Base-by-base conservation (phyloP, 2,888 invertebrate species). In the Rapana venosa region DNA sequence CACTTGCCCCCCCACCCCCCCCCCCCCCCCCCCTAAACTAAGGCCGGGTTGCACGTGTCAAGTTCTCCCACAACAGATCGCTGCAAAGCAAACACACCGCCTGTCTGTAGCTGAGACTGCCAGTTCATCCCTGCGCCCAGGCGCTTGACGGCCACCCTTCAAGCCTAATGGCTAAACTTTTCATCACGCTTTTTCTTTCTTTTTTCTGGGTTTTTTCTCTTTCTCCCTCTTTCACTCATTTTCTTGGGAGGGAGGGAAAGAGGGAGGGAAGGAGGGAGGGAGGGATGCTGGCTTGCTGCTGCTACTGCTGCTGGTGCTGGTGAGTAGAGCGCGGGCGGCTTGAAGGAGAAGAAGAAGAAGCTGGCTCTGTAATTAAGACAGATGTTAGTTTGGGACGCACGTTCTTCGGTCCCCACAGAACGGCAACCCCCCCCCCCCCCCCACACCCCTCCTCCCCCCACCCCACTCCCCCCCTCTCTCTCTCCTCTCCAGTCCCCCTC, bases 311-410 rank as follows among this genome's bases (percentile, higher is more conserved):
- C 47, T 47, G 47, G n/a, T n/a, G n/a, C n/a, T n/a, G n/a, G n/a
- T n/a, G n/a, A n/a, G n/a, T n/a, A n/a, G n/a, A 47, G 47, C 47
- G 47, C 47, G n/a, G 6, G 74, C n/a, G 79, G 35, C 13, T 13
- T 11, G 35, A 32, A 20, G 36, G 35, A 17, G 32, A 32, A 17
- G 32, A 26, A 13, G 0, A 20, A 20, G 30, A 36, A 22, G 66
- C 47, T 26, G 70, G 56, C n/a, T 74, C 61, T n/a, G 66, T 89
- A 89, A 89, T 89, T 89, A 89, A 89, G 89, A 89, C 89, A 89
- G 89, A 89, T 89, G 89, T 89, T 89, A 85, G 85, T 89, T 89
- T 83, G 89, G 89, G 84, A 70, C 74, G 83, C 89, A 84, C 89
- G 89, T 88, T 32, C 61, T 47, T 36, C 32, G 17, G 66, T 83